Percentiles rank a stretch among this genome's conserved stretches.
These are phyloP conservation scores for Pseudochaenichthys georgianus DNA, from an alignment of 2,797 vertebrate species.

Conservation along the genomic window DNA sequence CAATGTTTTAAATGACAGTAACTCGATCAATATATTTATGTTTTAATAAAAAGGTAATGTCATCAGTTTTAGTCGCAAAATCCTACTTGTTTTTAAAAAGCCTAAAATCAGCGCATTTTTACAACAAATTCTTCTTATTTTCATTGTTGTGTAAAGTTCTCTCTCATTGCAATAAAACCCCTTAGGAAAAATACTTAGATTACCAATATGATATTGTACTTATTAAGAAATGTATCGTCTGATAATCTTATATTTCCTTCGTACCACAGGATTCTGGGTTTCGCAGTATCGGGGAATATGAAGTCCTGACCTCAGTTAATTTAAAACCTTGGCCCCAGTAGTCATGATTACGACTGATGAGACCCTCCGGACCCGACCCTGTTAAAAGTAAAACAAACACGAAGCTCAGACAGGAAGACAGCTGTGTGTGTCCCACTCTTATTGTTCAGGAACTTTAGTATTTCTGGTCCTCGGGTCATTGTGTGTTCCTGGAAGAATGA, in stretches of 20 bases:
- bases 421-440: constrained; percentile 5
- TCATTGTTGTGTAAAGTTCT: not conserved
- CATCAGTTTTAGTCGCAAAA: too few species aligned
- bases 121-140: too few species aligned
- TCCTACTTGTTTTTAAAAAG: too few species aligned
- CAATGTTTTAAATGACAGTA: not conserved
- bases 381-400: not conserved
- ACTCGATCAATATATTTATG: too few species aligned
- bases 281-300: too few species aligned
- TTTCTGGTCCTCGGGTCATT: not conserved
- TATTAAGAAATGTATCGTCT: not conserved
- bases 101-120: too few species aligned
- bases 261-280: too few species aligned
- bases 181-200: too few species aligned
- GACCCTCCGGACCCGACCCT: not conserved
- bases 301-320: not conserved
- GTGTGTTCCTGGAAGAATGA: constrained; percentile 22
- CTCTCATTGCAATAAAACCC: not conserved
- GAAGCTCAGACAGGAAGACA: constrained; percentile 24
- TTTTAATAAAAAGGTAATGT: too few species aligned
- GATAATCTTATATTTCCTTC: not conserved
- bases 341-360: not conserved
- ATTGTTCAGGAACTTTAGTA: constrained; percentile 23
- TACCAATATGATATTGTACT: too few species aligned
- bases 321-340: not conserved